phyloP scores from a whole-genome alignment of 1,140 invertebrate genomes.

The Temnothorax longispinosus region DNA sequence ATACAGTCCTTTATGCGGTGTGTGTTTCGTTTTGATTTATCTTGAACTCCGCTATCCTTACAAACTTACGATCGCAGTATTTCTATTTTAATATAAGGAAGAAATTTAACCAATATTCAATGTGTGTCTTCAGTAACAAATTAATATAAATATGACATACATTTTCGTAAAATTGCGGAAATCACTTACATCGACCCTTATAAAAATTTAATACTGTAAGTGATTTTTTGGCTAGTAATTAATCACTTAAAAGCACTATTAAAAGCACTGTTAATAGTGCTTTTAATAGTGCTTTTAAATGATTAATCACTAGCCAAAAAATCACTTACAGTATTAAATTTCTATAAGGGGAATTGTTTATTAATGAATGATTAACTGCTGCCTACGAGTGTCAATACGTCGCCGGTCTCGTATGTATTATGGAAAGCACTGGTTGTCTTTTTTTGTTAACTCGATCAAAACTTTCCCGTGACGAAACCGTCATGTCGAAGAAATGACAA shows the following conservation, averaged over 20 bases:
- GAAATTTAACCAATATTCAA: neutral
- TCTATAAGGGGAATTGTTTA: neutral
- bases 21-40: neutral
- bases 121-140: neutral
- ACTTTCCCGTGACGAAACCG: constrained; percentile 25
- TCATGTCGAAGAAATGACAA: constrained; percentile 5
- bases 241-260: no score
- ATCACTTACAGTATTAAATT: no score
- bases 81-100: neutral
- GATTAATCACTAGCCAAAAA: no score
- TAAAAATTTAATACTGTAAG: no score
- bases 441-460: neutral
- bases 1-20: neutral
- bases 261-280: no score
- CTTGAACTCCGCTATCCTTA: neutral
- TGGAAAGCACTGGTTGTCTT: neutral
- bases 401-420: neutral
- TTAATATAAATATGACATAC: no score
- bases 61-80: neutral
- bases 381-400: neutral
- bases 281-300: no score
- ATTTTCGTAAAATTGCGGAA: neutral
- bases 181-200: neutral
- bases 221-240: no score
- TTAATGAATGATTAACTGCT: neutral